These are phyloP conservation scores for Xenentodon cancila DNA, from an alignment of 2,797 vertebrate species.

Conservation along the genomic window DNA sequence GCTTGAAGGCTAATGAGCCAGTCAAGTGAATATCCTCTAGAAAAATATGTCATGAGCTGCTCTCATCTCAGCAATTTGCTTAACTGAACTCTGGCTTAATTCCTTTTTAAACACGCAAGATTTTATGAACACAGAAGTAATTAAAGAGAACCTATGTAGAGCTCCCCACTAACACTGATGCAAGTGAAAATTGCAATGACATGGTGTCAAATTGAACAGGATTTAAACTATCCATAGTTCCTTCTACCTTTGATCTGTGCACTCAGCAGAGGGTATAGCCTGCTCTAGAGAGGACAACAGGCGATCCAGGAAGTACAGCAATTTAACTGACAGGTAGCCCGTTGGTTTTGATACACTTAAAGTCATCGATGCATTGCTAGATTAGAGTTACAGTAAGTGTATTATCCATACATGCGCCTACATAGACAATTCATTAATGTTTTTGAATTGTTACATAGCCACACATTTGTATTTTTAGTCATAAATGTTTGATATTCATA, in stretches of 20 bases:
- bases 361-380: not conserved
- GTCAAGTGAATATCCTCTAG: slow-evolving; percentile 72
- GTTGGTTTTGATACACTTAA: slow-evolving; percentile 8
- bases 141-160: no score
- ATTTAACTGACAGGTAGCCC: slow-evolving; percentile 32
- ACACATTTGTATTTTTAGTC: not conserved
- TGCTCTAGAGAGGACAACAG: slow-evolving; percentile 31
- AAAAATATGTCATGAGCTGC: slow-evolving; percentile 65
- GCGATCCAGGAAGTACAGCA: slow-evolving; percentile 50
- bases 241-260: slow-evolving; percentile 30
- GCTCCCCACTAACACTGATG: no score
- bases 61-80: slow-evolving; percentile 50
- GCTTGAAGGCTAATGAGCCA: slow-evolving; percentile 75
- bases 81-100: slow-evolving; percentile 51
- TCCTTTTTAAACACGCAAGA: slow-evolving; percentile 42
- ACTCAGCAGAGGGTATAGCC: slow-evolving; percentile 41
- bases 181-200: no score
- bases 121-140: no score
- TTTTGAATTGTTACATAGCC: not conserved
- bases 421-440: not conserved
- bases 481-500: no score
- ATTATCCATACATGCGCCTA: not conserved
- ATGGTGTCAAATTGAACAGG: slow-evolving; percentile 13
- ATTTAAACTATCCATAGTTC: slow-evolving; percentile 50
- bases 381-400: not conserved